Percentiles rank a stretch among this genome's conserved stretches.
Conservation (phyloP, 1,140 invertebrate genomes). For the Hestina assimilis region DNA sequence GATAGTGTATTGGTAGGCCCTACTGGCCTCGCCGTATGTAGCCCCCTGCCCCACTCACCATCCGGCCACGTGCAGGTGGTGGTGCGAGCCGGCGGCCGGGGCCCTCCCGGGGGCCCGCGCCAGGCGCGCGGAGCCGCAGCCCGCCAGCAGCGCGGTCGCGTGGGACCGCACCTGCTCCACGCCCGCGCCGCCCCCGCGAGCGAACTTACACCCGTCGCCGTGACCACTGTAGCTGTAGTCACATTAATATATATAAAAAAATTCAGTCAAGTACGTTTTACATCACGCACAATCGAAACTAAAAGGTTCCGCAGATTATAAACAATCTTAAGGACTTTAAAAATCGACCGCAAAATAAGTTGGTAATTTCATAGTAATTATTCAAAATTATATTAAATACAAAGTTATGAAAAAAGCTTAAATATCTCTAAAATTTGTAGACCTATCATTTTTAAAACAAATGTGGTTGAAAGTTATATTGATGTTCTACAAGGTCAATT, state of each 20-base stretch:
- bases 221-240: conserved; percentile 85
- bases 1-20: too few species aligned
- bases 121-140: conserved; percentile 85
- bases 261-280: background rate
- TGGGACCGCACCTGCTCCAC: conserved; percentile 69
- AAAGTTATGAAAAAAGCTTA: too few species aligned
- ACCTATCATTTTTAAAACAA: too few species aligned
- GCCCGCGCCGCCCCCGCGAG: conserved; percentile 62
- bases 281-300: too few species aligned
- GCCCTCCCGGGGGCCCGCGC: conserved; percentile 77
- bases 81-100: conserved; percentile 82
- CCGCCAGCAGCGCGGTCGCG: conserved; percentile 81
- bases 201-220: conserved; percentile 85
- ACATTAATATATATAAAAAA: background rate
- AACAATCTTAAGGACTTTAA: background rate
- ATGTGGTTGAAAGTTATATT: too few species aligned
- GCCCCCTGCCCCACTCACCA: too few species aligned
- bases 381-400: too few species aligned
- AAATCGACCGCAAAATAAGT: background rate
- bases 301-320: too few species aligned
- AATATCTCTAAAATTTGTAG: too few species aligned
- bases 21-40: too few species aligned
- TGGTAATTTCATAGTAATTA: too few species aligned
- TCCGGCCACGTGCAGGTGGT: conserved; percentile 84
- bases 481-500: too few species aligned